phyloP scores from a whole-genome alignment of 2,888 invertebrate genomes.

The Heteromyza rotundicornis region DNA sequence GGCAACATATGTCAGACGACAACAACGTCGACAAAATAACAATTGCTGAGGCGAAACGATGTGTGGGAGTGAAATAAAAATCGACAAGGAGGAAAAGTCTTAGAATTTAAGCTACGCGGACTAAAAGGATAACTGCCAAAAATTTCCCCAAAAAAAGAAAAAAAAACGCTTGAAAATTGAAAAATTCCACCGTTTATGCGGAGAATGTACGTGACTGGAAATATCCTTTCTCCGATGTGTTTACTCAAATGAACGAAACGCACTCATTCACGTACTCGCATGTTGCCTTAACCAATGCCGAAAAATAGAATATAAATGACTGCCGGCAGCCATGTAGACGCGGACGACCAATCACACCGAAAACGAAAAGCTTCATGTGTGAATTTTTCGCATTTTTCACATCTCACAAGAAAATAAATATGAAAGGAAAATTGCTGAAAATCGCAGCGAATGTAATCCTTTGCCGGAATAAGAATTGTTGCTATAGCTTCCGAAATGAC shows the following conservation, averaged over 20 bases:
- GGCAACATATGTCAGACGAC: not conserved
- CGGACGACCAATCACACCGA: too few relatives aligned
- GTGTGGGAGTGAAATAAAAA: not conserved
- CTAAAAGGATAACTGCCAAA: not conserved
- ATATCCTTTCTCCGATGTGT: slow-evolving; percentile 53
- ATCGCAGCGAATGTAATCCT: not conserved
- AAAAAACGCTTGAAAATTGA: slow-evolving; percentile 12
- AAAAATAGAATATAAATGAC: too few relatives aligned
- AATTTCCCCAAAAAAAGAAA: not conserved
- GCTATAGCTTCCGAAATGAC: not conserved
- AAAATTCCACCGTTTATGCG: slow-evolving; percentile 46
- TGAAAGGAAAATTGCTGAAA: not conserved
- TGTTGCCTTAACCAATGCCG: not conserved
- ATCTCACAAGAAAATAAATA: not conserved
- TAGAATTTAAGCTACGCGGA: not conserved
- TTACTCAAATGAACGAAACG: slow-evolving; percentile 50
- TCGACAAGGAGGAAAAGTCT: slow-evolving; percentile 16
- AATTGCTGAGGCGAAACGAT: slow-evolving; percentile 8
- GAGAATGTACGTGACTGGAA: slow-evolving; percentile 55
- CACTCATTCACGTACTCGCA: slow-evolving; percentile 14
- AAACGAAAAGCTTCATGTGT: not conserved
- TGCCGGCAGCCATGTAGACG: too few relatives aligned
- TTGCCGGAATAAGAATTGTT: not conserved
- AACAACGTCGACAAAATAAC: not conserved
- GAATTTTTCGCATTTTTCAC: not conserved